phyloP scores from a whole-genome alignment of 2,113 vertebrate species.

The Elachura formosa region DNA sequence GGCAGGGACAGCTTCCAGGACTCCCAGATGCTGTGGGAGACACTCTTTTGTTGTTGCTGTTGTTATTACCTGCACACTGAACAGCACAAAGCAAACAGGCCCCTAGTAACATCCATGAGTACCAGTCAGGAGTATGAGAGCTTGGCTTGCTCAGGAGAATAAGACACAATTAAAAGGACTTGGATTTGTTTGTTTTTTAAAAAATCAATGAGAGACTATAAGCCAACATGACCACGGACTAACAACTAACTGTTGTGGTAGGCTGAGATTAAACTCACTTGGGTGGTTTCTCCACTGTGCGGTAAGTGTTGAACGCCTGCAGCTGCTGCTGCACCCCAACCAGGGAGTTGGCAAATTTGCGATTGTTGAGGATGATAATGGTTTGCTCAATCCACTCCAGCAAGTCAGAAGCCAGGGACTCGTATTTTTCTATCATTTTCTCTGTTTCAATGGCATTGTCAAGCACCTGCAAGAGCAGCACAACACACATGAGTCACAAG shows the following conservation, averaged over 20 bases:
- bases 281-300: constrained; percentile 94
- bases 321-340: constrained; percentile 93
- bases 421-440: constrained; percentile 96
- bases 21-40: background rate
- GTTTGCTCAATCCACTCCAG: constrained; percentile 98
- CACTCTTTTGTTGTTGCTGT: background rate
- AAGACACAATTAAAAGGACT: background rate
- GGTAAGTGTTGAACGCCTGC: constrained; percentile 96
- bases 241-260: background rate
- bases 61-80: background rate
- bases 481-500: background rate
- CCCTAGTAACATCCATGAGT: rapidly evolving
- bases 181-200: background rate
- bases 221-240: background rate
- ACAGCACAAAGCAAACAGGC: background rate
- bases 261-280: constrained; percentile 75
- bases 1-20: background rate
- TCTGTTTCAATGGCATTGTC: constrained; percentile 96
- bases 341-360: constrained; percentile 95
- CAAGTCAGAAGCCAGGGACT: constrained; percentile 92
- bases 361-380: constrained; percentile 97
- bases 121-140: background rate
- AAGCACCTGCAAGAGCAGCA: constrained; percentile 78
- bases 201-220: background rate
- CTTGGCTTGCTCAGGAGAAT: background rate